Base-by-base conservation (phyloP, 2,113 vertebrate species). In the Fulica atra region DNA sequence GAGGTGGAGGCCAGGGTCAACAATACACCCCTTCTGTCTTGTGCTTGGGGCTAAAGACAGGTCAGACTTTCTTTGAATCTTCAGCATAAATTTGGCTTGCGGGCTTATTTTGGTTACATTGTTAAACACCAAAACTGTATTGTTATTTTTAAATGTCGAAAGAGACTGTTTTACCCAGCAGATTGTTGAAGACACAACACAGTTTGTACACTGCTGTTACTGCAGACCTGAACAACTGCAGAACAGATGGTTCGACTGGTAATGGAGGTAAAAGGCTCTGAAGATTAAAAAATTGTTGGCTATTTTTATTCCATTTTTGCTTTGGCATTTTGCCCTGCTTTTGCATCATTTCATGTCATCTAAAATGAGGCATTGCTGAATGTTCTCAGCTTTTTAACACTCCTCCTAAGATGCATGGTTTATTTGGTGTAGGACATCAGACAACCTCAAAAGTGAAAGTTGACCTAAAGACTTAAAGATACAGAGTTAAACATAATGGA, bases 241-340 rank as follows among this genome's bases (percentile, higher is more conserved):
- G 71, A 95, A 81, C 91, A 97, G 91, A 96, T 92, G 89, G 90
- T 83, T 94, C 81, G 87, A 54, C 64, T 95, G 81, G 57, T 92
- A 59, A 42, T 46, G 63, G 96, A 95, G 79, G 94, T 92, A 86
- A 94, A 92, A 93, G 36, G 23, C 64, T 95, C 65, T 96, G 79
- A 71, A 93, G 65, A 95, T 85, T 82, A 94, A 96, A 89, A 73
- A 73, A 73, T 38, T 59, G 16, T 73, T 70, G 48, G 76, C 50
- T 60, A 92, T 91, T 96, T 96, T 89, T 92, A 46, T 54, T 59
- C 60, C 9, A 2, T 71, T 93, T 91, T 36, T 91, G 38, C 87
- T 81, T 50, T 95, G 82, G 57, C 60, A 56, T 89, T 91, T 84
- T 92, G 72, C 53, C 77, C 50, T 12, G 1, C 10, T 89, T 95